Conservation (phyloP, 2,888 invertebrate genomes). For the Antheraea yamamai region DNA sequence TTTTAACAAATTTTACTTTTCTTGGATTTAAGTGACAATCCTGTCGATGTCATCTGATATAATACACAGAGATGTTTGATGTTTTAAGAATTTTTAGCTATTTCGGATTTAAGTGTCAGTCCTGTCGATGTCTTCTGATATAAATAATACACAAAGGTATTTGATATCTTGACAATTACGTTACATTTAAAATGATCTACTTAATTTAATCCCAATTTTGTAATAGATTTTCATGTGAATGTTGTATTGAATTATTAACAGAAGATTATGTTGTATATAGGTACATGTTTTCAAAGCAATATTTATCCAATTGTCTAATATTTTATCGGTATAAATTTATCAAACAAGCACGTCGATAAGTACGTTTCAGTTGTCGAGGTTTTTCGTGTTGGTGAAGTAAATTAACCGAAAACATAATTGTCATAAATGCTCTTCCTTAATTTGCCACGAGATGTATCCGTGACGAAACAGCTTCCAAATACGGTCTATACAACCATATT, state of each 20-base stretch:
- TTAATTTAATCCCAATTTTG: background rate
- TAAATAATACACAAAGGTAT: background rate
- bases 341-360: background rate
- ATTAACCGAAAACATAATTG: background rate
- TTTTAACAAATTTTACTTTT: background rate
- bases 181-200: background rate
- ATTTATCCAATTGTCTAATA: background rate
- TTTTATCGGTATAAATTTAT: background rate
- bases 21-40: background rate
- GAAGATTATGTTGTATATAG: background rate
- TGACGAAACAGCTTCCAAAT: slow-evolving; percentile 40
- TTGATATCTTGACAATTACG: background rate
- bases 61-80: too few species aligned
- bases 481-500: slow-evolving; percentile 1
- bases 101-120: background rate
- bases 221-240: background rate
- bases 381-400: background rate
- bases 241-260: background rate
- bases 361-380: background rate
- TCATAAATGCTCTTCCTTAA: slow-evolving; percentile 1
- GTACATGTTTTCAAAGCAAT: background rate
- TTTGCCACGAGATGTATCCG: slow-evolving; percentile 26
- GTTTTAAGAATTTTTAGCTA: background rate
- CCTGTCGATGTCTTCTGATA: background rate
- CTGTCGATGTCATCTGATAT: background rate